Percentiles rank a stretch among this genome's conserved stretches.
Evolutionary conservation across 35 echinoderm and acorn worm genomes (phyloP).

Genomic region (Eucidaris tribuloides): DNA sequence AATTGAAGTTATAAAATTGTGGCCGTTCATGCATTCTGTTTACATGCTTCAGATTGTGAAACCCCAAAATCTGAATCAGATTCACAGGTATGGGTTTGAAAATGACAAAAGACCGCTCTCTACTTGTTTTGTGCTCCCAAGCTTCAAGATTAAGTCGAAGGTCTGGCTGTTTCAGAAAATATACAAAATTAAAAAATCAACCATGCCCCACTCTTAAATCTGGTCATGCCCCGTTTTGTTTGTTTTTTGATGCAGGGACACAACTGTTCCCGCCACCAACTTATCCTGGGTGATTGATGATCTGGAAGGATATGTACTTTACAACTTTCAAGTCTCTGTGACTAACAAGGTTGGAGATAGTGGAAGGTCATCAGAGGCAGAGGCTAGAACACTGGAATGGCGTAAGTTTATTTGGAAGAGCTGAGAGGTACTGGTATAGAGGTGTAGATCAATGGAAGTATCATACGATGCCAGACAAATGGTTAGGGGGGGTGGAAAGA

Average conservation of each 20-base stretch:
- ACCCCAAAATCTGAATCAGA: too few species aligned
- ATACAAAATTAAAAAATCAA: neutral
- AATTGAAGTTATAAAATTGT: neutral
- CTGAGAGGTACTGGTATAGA: neutral
- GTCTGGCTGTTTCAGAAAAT: neutral
- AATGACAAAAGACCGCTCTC: too few species aligned
- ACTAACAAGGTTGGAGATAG: neutral
- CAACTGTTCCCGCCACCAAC: neutral
- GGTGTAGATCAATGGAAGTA: too few species aligned
- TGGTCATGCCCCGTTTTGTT: neutral
- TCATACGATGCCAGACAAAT: too few species aligned
- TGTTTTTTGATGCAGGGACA: neutral
- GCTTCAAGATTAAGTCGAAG: too few species aligned
- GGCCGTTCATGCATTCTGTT: neutral
- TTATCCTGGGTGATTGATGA: neutral
- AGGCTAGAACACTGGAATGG: neutral
- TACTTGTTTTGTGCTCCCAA: too few species aligned
- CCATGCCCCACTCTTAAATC: neutral
- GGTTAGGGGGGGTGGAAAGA: neutral
- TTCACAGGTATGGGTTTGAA: too few species aligned
- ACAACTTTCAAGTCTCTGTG: neutral
- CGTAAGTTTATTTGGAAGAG: neutral
- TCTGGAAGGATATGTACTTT: neutral
- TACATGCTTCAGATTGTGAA: neutral
- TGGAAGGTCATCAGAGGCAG: neutral